Evolutionary conservation across 1,140 invertebrate species (phyloP).

Genomic region (Spodoptera litura): DNA sequence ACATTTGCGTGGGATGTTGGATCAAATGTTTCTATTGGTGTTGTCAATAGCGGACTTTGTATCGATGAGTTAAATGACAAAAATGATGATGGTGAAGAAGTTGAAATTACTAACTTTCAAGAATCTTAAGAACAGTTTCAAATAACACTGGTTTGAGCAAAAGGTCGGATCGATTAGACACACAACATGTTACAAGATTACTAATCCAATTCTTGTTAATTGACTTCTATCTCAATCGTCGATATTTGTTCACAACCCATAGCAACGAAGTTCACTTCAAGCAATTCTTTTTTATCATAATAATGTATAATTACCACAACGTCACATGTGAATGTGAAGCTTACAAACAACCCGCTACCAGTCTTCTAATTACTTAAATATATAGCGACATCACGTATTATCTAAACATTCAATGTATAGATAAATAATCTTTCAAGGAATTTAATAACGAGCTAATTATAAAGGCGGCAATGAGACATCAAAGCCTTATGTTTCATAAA

Average conservation of each 20-base stretch:
- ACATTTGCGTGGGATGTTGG: constrained; percentile 15
- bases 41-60: neutral
- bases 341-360: neutral
- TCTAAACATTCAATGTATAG: constrained; percentile 29
- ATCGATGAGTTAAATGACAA: no score
- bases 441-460: constrained; percentile 48
- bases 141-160: no score
- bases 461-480: constrained; percentile 42
- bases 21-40: neutral
- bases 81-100: no score
- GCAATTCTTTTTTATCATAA: neutral
- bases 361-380: constrained; percentile 36
- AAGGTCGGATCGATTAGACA: no score
- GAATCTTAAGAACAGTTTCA: no score
- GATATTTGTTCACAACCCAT: neutral
- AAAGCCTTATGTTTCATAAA: constrained; percentile 38
- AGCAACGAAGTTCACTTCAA: neutral
- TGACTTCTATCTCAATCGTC: no score
- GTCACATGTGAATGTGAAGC: constrained; percentile 2
- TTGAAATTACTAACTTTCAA: no score
- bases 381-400: constrained; percentile 25
- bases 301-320: constrained; percentile 5
- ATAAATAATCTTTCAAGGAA: constrained; percentile 45
- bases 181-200: no score
- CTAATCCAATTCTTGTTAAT: no score